Conservation (phyloP, 30 jellyfish, hydroid and myxozoan species). For the Sanderia malayensis region DNA sequence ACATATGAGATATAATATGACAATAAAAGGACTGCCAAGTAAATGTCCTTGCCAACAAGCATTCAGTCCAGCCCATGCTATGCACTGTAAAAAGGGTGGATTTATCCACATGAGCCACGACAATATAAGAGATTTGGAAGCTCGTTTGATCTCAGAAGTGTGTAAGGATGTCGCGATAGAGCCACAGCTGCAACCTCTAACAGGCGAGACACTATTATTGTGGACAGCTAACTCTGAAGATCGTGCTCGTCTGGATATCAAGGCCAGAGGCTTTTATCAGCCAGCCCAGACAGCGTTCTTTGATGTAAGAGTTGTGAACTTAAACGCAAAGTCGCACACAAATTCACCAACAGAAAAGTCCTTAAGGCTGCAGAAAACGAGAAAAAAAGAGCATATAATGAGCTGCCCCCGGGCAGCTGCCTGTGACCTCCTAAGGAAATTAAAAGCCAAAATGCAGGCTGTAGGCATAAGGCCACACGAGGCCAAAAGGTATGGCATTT, state of each 20-base stretch:
- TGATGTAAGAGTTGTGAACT: not conserved
- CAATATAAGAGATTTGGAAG: not conserved
- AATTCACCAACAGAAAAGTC: too few relatives aligned
- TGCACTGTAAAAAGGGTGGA: conserved; percentile 26
- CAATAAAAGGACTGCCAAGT: conserved; percentile 11
- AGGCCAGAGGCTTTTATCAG: not conserved
- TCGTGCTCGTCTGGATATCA: conserved; percentile 9
- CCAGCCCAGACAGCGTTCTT: conserved; percentile 2
- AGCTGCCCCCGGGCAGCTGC: too few relatives aligned
- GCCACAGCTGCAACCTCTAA: conserved; percentile 24
- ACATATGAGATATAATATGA: not conserved
- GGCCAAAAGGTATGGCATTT: too few relatives aligned
- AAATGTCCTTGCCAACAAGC: conserved; percentile 12
- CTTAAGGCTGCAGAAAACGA: too few relatives aligned
- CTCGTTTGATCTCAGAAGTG: not conserved
- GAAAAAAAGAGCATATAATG: too few relatives aligned
- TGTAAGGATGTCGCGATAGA: conserved; percentile 29
- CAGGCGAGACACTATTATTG: conserved; percentile 15
- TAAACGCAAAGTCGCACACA: not conserved
- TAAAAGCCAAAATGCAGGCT: too few relatives aligned
- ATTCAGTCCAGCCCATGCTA: conserved; percentile 10
- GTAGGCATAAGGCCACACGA: too few relatives aligned
- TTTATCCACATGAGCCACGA: conserved; percentile 15
- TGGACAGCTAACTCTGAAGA: too few relatives aligned
- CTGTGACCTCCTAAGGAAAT: too few relatives aligned